Evolutionary conservation across 2,888 invertebrate genomes (phyloP).

Genomic region (Spodoptera exigua): DNA sequence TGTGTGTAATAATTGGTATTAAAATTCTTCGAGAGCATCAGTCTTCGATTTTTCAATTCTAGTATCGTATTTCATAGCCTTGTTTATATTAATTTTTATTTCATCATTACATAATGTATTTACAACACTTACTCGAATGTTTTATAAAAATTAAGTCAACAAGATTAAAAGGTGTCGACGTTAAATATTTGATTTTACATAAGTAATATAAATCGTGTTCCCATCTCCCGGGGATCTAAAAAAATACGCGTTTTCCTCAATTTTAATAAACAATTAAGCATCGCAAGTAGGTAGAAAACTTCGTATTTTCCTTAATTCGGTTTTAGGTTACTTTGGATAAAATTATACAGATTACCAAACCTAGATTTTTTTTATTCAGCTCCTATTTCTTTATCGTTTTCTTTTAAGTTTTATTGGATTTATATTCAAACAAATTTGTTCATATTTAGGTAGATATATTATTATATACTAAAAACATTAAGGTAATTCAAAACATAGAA

Average conservation of each 20-base stretch:
- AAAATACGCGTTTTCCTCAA: slow-evolving; percentile 21
- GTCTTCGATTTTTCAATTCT: no score
- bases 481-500: no score
- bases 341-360: neutral
- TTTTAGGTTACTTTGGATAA: slow-evolving; percentile 15
- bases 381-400: neutral
- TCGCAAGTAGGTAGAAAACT: neutral
- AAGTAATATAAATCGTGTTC: slow-evolving; percentile 8
- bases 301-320: slow-evolving; percentile 8
- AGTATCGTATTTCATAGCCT: no score
- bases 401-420: neutral
- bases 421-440: no score
- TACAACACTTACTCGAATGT: no score
- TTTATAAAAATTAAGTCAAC: neutral
- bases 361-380: neutral
- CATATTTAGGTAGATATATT: no score
- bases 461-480: no score
- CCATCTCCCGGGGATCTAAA: neutral
- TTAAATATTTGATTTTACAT: slow-evolving; percentile 9
- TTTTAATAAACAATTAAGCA: slow-evolving; percentile 15
- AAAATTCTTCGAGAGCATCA: no score
- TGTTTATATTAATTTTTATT: no score
- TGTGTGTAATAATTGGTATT: no score
- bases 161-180: neutral
- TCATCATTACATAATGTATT: no score